Evolutionary conservation across 23 tunicate species (phyloP).

Genomic region (Oikopleura vanhoeffeni): DNA sequence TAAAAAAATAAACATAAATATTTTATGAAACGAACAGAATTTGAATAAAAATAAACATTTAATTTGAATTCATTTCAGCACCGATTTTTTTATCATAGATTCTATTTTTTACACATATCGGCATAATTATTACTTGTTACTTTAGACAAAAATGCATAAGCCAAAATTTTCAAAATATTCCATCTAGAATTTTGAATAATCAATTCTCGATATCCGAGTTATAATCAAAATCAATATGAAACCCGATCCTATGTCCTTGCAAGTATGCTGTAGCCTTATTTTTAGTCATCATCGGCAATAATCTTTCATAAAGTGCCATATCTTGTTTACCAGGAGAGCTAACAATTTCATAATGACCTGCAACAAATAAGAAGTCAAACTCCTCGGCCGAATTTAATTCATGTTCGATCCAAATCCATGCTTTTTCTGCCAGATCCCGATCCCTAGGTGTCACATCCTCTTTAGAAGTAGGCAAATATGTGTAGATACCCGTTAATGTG

Average conservation of each 20-base stretch:
- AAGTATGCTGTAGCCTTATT: not conserved
- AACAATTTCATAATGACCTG: constrained; percentile 34
- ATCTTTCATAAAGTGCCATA: not conserved
- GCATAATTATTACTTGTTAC: no score
- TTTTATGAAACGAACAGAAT: no score
- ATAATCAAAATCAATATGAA: not conserved
- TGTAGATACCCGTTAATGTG: not conserved
- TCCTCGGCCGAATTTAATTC: not conserved
- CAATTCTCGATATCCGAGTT: no score
- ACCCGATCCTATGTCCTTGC: not conserved
- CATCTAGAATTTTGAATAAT: no score
- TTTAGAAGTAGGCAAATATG: not conserved
- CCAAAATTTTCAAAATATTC: no score
- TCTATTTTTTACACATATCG: no score
- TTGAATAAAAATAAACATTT: no score
- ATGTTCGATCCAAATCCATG: not conserved
- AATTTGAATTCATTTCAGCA: no score
- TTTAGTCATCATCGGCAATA: constrained; percentile 27
- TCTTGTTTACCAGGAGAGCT: constrained; percentile 25
- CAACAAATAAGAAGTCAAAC: constrained; percentile 31
- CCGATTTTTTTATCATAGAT: no score
- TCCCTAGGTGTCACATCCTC: not conserved
- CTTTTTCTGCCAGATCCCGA: not conserved
- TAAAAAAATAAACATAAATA: no score
- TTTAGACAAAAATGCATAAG: no score